Evolutionary conservation across 2,113 vertebrate genomes (phyloP).

Genomic region (Cyanoderma ruficeps): DNA sequence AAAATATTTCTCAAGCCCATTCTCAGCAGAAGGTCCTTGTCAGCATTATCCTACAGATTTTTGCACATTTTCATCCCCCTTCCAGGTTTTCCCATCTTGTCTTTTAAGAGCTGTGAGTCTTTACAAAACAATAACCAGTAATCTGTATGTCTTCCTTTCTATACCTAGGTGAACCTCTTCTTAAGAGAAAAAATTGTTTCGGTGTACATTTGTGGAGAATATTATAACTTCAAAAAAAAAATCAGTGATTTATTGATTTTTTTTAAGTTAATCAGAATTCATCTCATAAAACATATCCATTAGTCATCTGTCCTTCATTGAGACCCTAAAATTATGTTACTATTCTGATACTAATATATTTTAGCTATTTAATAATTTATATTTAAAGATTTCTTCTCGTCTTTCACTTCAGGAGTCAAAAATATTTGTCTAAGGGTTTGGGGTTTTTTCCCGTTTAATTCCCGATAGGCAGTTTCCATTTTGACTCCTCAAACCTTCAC

Average conservation of each 20-base stretch:
- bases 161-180: background rate
- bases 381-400: background rate
- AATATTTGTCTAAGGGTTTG: background rate
- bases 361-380: background rate
- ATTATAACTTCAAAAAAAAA: background rate
- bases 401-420: background rate
- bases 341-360: background rate
- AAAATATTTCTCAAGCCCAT: background rate
- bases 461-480: background rate
- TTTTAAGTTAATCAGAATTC: background rate
- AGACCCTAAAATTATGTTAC: background rate
- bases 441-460: background rate
- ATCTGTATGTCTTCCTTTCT: background rate
- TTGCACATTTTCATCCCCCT: background rate
- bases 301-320: background rate
- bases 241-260: background rate
- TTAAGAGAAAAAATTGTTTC: background rate
- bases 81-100: background rate
- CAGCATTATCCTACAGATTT: background rate
- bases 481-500: background rate
- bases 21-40: background rate
- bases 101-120: background rate
- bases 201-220: background rate
- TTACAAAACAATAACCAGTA: background rate
- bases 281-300: background rate